Percentiles rank a stretch among this genome's conserved stretches.
Conservation (phyloP, 2,113 vertebrate genomes). For the Aptenodytes forsteri region DNA sequence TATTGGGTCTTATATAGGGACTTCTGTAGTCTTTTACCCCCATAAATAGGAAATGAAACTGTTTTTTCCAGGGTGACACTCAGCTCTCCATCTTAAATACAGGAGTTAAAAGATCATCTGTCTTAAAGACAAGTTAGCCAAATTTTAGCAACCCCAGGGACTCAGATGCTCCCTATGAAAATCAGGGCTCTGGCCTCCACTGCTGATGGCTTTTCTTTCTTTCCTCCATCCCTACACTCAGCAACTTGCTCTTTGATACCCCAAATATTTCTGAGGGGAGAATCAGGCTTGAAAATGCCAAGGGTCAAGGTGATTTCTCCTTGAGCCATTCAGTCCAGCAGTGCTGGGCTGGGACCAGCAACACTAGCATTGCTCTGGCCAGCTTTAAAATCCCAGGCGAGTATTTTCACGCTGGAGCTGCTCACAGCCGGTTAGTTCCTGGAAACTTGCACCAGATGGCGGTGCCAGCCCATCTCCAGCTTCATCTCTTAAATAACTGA, state of each 20-base stretch:
- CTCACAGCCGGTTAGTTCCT: background rate
- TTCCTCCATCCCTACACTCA: background rate
- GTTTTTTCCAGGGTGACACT: background rate
- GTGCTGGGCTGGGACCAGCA: background rate
- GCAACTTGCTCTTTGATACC: background rate
- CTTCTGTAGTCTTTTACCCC: background rate
- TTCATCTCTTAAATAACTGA: background rate
- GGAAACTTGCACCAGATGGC: slow-evolving; percentile 45
- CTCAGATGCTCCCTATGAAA: background rate
- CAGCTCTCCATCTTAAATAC: background rate
- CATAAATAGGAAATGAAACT: background rate
- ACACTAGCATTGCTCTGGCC: too few relatives aligned
- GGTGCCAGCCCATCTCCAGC: background rate
- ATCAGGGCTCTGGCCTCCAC: background rate
- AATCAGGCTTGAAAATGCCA: background rate
- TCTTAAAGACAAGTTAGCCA: background rate
- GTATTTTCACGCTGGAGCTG: background rate
- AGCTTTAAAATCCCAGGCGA: background rate
- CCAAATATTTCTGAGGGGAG: background rate
- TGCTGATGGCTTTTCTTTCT: background rate
- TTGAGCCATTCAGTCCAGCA: background rate
- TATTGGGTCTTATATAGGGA: background rate
- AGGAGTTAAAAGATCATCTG: background rate
- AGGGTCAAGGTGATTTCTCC: background rate
- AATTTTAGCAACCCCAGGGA: background rate